Evolutionary conservation across 1,140 invertebrate genomes (phyloP), one percentile per base, ranked within the genome.

Genomic region (Bombus waltoni): DNA sequence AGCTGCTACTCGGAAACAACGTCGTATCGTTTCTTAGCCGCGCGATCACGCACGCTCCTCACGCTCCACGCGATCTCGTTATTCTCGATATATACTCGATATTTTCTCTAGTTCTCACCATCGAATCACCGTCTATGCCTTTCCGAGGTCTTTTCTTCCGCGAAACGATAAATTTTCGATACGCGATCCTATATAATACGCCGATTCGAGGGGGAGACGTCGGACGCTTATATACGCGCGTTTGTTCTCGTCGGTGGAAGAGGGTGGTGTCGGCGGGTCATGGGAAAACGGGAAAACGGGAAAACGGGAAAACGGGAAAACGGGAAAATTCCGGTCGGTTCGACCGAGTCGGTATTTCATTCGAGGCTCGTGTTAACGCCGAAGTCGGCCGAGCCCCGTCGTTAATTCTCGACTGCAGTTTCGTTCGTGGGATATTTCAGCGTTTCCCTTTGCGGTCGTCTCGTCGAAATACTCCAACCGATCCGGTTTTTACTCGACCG

Each of bases 301-400:
- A 32, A 32, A 32, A 32, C 32, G 32, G 32, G 32, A 32, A 32
- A 32, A 32, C 32, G 40, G 25, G n/a, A 35, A 47, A 42, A 22
- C 38, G n/a, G 40, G 8, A 3, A 47, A 57, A 83, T 77, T 71
- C 38, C 62, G 22, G 22, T n/a, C 22, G 53, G 53, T 59, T 62
- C 47, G 35, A 44, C 44, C 32, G 22, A 42, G 83, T 35, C 47
- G 66, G 35, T 86, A 88, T 88, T 89, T 86, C 87, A 88, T 75
- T 22, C 38, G 65, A 25, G 68, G 65, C 35, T 40, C 71, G 62
- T 62, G 86, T 89, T 85, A 89, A 81, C 62, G 57, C 57, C 32
- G 1, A 78, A 88, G 78, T 81, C 77, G 57, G 59, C 74, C 70
- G 66, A 25, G 53, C 10, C n/a, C 9, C 66, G 66, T 71, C 76